phyloP scores from a whole-genome alignment of 2,888 invertebrate species.

The Acronicta leporina region DNA sequence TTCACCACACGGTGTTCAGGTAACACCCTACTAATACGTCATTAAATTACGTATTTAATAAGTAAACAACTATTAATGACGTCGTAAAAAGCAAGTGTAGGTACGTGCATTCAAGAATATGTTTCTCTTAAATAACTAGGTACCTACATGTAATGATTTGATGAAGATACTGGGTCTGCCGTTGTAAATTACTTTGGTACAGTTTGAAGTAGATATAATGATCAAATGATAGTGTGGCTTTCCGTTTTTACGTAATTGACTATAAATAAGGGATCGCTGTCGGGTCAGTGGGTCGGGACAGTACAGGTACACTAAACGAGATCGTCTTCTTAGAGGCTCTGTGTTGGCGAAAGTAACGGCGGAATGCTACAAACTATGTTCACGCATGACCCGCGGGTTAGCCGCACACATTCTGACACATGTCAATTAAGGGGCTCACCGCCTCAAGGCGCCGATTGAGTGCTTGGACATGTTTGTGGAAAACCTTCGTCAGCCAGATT shows the following conservation, averaged over 20 bases:
- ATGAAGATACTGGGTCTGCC: slow-evolving; percentile 14
- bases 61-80: slow-evolving; percentile 17
- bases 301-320: slow-evolving; percentile 69
- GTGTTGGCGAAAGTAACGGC: slow-evolving; percentile 81
- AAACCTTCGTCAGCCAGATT: slow-evolving; percentile 80
- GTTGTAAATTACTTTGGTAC: slow-evolving; percentile 20
- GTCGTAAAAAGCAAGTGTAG: slow-evolving; percentile 18
- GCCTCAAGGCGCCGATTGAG: slow-evolving; percentile 84
- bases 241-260: slow-evolving; percentile 59
- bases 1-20: slow-evolving; percentile 37
- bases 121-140: slow-evolving; percentile 5
- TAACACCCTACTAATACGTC: slow-evolving; percentile 30
- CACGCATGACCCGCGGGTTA: slow-evolving; percentile 86
- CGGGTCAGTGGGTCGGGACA: slow-evolving; percentile 65
- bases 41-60: slow-evolving; percentile 11
- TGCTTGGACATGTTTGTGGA: slow-evolving; percentile 87
- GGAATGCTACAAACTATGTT: slow-evolving; percentile 82
- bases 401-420: slow-evolving; percentile 86
- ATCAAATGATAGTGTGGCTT: slow-evolving; percentile 34
- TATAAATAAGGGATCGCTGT: slow-evolving; percentile 61
- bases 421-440: slow-evolving; percentile 86
- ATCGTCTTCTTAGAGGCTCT: slow-evolving; percentile 67
- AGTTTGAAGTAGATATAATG: slow-evolving; percentile 20
- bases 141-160: background rate
- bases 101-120: slow-evolving; percentile 22